Evolutionary conservation across 1,140 invertebrate genomes (phyloP), one percentile per base, ranked within the genome.

Genomic region (Ceratoteleas bidentatus): DNA sequence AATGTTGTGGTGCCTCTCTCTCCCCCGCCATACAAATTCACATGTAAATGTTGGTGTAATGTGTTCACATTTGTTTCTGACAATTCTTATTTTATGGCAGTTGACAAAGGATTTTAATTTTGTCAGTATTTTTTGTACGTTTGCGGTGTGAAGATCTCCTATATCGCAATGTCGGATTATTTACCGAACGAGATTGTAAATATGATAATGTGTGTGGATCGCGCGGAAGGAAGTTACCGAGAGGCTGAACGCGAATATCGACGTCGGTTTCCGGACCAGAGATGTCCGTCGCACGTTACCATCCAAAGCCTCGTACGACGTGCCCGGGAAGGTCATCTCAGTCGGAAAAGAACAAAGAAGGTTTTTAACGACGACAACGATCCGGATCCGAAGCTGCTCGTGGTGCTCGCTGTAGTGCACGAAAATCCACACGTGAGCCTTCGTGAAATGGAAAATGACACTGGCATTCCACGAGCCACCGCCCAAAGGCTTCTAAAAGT

Each of bases 401-500:
- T 11, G 2, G 13, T 49, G 9, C 84, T 52, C 6, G 49, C 15
- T 1, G 1, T 24, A 24, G 1, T 24, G 9, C 52, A 54, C 9
- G 0, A 0, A 8, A 57, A 57, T 15, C 54, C 54, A 1, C 34
- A 57, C 13, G 10, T 57, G 4, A 57, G 34, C 15, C 54, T 57
- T 57, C 54, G 54, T 3, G 36, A 57, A 40, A 57, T 57, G n/a
- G 34, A 38, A 40, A 57, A 10, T 0, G 54, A 57, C 11, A 14
- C 11, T 40, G 54, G 54, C 15, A 38, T 57, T 15, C 36, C 54
- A 7, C 10, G 54, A 15, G 43, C 56, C 3, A 43, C 38, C 3
- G 36, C 56, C 3, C 14, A 45, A 11, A 40, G 58, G 0, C 2
- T 61, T 0, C 33, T 61, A 8, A 32, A 33, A 34, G 3, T 34